A percentile compares a stretch with the other conserved stretches of the same genome.
Conservation (phyloP, 2,797 vertebrate genomes). For the Numenius phaeopus region DNA sequence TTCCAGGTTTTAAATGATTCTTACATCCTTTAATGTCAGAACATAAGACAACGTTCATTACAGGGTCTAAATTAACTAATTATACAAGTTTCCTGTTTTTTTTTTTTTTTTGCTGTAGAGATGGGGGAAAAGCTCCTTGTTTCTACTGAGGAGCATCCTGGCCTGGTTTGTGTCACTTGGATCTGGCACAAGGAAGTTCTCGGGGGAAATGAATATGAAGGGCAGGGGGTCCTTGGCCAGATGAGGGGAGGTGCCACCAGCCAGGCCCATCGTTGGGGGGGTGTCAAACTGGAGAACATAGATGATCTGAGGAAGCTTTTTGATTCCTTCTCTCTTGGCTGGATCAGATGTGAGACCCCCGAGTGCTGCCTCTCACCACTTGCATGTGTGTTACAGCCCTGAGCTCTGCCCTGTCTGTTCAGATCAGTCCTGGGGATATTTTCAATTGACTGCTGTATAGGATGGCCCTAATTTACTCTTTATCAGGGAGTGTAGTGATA, state of each 20-base stretch:
- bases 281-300: neutral
- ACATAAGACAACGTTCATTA: neutral
- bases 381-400: neutral
- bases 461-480: neutral
- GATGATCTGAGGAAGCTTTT: neutral
- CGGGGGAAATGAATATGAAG: neutral
- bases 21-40: constrained; percentile 47
- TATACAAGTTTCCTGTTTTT: neutral
- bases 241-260: neutral
- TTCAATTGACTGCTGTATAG: neutral
- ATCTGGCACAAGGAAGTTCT: neutral
- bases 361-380: neutral
- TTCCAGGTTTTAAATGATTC: constrained; percentile 53
- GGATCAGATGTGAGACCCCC: neutral
- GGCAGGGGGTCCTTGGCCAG: neutral
- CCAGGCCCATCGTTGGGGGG: neutral
- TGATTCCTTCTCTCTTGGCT: neutral
- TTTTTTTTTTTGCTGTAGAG: neutral
- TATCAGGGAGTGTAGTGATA: too few species aligned
- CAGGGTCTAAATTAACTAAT: constrained; percentile 30
- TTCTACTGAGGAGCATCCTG: neutral
- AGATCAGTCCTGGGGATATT: neutral
- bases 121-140: neutral
- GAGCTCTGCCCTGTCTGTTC: neutral
- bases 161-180: neutral